A percentile compares a stretch with the other conserved stretches of the same genome.
These are phyloP conservation scores for Drosophila trapezifrons DNA, from an alignment of 1,140 invertebrate species.

Conservation along the genomic window DNA sequence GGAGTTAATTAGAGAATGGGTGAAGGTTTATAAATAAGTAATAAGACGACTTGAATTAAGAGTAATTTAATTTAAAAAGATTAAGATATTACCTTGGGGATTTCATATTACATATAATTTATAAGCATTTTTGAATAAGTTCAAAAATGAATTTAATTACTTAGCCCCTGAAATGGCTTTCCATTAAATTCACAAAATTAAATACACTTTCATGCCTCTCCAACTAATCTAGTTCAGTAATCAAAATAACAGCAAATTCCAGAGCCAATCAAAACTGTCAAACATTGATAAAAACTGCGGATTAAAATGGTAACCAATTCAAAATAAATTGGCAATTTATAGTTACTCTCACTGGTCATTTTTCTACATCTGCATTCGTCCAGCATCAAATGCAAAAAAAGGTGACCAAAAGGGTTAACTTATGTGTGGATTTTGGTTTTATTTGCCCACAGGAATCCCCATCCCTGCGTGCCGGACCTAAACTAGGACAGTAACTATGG, in stretches of 20 bases:
- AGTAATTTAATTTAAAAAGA: neutral
- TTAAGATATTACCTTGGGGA: neutral
- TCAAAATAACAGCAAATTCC: slow-evolving; percentile 8
- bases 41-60: neutral
- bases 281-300: slow-evolving; percentile 14
- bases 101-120: neutral
- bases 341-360: neutral
- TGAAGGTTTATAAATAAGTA: neutral
- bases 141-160: neutral
- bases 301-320: slow-evolving; percentile 20
- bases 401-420: slow-evolving; percentile 12
- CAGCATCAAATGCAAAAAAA: slow-evolving; percentile 13
- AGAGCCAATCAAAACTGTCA: neutral
- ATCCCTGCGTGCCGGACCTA: slow-evolving; percentile 2
- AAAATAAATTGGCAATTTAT: slow-evolving; percentile 23
- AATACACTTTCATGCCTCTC: neutral
- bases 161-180: neutral
- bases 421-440: neutral
- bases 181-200: neutral
- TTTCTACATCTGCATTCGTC: neutral
- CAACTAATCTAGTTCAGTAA: slow-evolving; percentile 11
- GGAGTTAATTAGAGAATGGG: slow-evolving; percentile 1
- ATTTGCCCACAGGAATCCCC: slow-evolving; percentile 15
- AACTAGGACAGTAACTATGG: slow-evolving; percentile 68
- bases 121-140: neutral